These are phyloP conservation scores for Porites rus DNA, from an alignment of 92 coral and sea anemone genomes.

Conservation along the genomic window DNA sequence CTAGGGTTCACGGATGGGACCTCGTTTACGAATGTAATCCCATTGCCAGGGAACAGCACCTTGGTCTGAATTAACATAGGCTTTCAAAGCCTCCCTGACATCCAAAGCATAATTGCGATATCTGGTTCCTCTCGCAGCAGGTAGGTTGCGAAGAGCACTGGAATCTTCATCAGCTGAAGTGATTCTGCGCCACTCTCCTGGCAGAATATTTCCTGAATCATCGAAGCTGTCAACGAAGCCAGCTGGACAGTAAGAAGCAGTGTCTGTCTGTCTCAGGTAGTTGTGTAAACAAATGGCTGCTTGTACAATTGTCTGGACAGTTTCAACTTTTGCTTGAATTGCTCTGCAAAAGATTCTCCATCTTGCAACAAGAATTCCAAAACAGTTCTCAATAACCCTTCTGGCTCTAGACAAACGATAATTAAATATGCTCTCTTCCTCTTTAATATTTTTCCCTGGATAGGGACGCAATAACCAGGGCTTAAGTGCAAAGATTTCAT, in stretches of 20 bases:
- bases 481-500: slow-evolving; percentile 55
- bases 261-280: slow-evolving; percentile 53
- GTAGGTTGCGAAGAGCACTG: slow-evolving; percentile 53
- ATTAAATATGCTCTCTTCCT: slow-evolving; percentile 48
- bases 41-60: slow-evolving; percentile 48
- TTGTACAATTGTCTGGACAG: slow-evolving; percentile 51
- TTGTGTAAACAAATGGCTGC: slow-evolving; percentile 58
- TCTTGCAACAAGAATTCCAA: slow-evolving; percentile 61
- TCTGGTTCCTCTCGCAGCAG: slow-evolving; percentile 60
- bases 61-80: slow-evolving; percentile 65
- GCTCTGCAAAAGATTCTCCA: slow-evolving; percentile 53
- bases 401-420: slow-evolving; percentile 46
- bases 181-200: slow-evolving; percentile 68
- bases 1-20: slow-evolving; percentile 46
- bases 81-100: slow-evolving; percentile 45
- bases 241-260: slow-evolving; percentile 61
- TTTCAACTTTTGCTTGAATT: slow-evolving; percentile 42
- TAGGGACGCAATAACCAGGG: slow-evolving; percentile 55
- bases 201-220: slow-evolving; percentile 56
- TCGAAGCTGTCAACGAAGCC: slow-evolving; percentile 63
- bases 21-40: slow-evolving; percentile 42
- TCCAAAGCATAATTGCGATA: slow-evolving; percentile 60
- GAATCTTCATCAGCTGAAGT: slow-evolving; percentile 44
- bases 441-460: slow-evolving; percentile 48
- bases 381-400: slow-evolving; percentile 49